Evolutionary conservation across 2,888 invertebrate species (phyloP), one percentile per base, ranked within the genome.

Genomic region (Shargacucullia verbasci): DNA sequence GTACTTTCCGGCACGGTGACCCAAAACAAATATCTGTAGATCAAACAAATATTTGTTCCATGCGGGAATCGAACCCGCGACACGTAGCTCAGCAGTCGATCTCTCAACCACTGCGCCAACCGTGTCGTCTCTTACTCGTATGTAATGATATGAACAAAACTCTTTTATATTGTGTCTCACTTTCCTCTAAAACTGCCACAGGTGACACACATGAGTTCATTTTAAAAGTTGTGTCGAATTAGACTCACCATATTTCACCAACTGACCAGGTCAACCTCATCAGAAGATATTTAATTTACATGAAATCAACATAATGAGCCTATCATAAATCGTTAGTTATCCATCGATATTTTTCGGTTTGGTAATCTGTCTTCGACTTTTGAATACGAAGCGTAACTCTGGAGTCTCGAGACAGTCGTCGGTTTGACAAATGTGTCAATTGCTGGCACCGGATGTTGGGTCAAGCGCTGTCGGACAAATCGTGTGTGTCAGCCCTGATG

Each of bases 401-500:
- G 58, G 66, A 71, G 63, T 74, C 73, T 75, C 73, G 14, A 68
- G 77, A 73, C 62, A 73, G 70, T 79, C 71, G 74, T 78, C 71
- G 60, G 73, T 72, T 78, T 89, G 90, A 91, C 87, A 89, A 88
- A 91, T 89, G 85, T 82, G 86, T 85, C 90, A 89, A 90, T 90
- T 85, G 86, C 78, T 63, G 71, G 66, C 78, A 75, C 81, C 86
- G 88, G 87, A 87, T 80, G 83, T 68, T 65, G 75, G 84, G 84
- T 81, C 83, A 80, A 76, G 71, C 69, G 64, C 66, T 79, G 69
- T 61, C 46, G 76, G 83, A 86, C 84, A 85, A 84, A 89, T 86
- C 80, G 83, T 69, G 79, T 68, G 79, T 82, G 85, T 78, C 85
- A 82, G 70, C 80, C 81, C 79, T 84, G 77, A 81, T 78, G 70